A percentile compares a stretch with the other conserved stretches of the same genome.
phyloP scores from a whole-genome alignment of 1,140 invertebrate genomes.

The Octopus bimaculoides region DNA sequence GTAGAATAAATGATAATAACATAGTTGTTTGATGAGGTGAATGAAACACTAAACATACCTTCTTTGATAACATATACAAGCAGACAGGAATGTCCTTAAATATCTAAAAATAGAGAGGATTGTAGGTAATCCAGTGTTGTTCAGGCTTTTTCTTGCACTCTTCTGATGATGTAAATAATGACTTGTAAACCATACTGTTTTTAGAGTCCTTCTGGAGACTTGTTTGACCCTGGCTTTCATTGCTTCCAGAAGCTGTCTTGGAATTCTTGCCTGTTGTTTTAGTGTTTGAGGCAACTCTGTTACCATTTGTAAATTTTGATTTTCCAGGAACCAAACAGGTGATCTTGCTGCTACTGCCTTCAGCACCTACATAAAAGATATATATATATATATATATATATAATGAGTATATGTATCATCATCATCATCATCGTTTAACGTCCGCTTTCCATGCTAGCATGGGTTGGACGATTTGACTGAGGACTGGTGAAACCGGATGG shows the following conservation, averaged over 20 bases:
- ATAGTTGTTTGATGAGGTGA: no score
- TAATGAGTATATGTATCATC: no score
- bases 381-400: no score
- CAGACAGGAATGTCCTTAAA: no score
- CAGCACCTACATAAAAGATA: background rate
- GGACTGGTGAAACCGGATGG: no score
- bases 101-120: conserved; percentile 63
- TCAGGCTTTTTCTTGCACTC: conserved; percentile 80
- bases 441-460: no score
- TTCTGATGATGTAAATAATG: conserved; percentile 87
- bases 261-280: conserved; percentile 20
- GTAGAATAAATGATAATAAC: no score
- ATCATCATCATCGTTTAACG: no score
- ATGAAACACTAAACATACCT: no score
- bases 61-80: no score
- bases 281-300: conserved; percentile 2
- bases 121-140: conserved; percentile 97
- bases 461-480: no score
- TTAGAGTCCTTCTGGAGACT: conserved; percentile 76
- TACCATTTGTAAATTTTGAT: conserved; percentile 24
- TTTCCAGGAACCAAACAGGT: background rate
- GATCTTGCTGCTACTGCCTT: conserved; percentile 13
- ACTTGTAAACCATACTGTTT: conserved; percentile 88
- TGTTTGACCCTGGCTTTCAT: background rate
- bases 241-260: background rate